Conservation (phyloP, 2,888 invertebrate species). For the Caenorhabditis sp. region DNA sequence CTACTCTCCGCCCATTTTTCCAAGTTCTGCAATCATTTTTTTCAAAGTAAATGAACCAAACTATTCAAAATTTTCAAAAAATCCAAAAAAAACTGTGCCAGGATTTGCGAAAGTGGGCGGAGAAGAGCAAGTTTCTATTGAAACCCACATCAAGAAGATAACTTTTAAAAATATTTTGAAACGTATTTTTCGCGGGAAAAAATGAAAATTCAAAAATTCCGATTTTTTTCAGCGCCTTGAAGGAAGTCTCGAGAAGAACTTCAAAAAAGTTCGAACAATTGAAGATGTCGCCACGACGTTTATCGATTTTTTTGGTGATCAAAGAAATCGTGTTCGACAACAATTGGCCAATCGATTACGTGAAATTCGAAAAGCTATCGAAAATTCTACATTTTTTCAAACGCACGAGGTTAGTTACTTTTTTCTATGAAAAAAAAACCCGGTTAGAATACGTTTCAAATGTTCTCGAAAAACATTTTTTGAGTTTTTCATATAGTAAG, state of each 20-base stretch:
- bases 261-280: constrained; percentile 84
- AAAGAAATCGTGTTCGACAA: constrained; percentile 74
- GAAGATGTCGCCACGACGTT: constrained; percentile 75
- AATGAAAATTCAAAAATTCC: no score
- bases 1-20: no score
- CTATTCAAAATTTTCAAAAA: no score
- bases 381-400: constrained; percentile 86
- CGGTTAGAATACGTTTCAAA: not conserved
- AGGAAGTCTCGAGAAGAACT: constrained; percentile 76
- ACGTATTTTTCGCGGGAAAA: not conserved
- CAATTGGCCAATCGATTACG: constrained; percentile 81
- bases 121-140: no score
- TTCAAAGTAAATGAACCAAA: no score
- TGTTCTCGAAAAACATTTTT: no score
- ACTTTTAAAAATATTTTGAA: no score
- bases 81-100: no score
- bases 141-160: no score
- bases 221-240: constrained; percentile 62
- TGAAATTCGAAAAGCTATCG: constrained; percentile 82
- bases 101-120: constrained; percentile 1
- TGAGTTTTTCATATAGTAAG: no score
- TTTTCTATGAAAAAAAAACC: not conserved
- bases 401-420: constrained; percentile 80
- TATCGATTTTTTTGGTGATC: constrained; percentile 60
- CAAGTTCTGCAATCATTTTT: no score